A percentile compares a stretch with the other conserved stretches of the same genome.
Evolutionary conservation across 1,140 invertebrate species (phyloP).

Genomic region (Neodiprion pinetum): DNA sequence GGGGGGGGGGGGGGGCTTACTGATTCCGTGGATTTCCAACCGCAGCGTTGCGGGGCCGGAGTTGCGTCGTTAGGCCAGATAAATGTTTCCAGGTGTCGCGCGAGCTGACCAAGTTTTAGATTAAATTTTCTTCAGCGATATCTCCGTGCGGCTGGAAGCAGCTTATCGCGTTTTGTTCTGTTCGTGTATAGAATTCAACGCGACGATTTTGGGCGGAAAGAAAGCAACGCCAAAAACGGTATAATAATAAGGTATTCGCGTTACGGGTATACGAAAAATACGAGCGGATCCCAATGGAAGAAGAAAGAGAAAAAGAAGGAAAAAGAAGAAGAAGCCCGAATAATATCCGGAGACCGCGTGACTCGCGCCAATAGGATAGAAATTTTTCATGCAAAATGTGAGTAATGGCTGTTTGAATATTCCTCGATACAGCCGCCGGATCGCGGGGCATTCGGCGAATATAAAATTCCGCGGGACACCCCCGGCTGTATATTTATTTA

Average conservation of each 20-base stretch:
- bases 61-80: constrained; percentile 3
- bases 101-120: background rate
- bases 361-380: too few species aligned
- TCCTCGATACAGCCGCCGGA: too few species aligned
- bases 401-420: too few species aligned
- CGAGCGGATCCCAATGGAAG: background rate
- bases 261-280: background rate
- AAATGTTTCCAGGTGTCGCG: background rate
- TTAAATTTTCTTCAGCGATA: background rate
- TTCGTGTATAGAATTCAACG: too few species aligned
- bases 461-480: too few species aligned
- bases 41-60: background rate
- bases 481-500: background rate
- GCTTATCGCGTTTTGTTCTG: background rate
- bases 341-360: too few species aligned
- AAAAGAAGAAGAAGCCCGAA: constrained; percentile 12
- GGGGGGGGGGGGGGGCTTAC: too few species aligned
- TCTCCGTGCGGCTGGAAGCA: background rate
- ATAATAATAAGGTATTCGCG: too few species aligned
- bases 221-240: too few species aligned
- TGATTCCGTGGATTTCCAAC: background rate
- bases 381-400: too few species aligned
- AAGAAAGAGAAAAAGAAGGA: background rate
- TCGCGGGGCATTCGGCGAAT: too few species aligned
- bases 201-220: too few species aligned